phyloP scores from a whole-genome alignment of 2,113 vertebrate genomes.

The Dendropsophus ebraccatus region DNA sequence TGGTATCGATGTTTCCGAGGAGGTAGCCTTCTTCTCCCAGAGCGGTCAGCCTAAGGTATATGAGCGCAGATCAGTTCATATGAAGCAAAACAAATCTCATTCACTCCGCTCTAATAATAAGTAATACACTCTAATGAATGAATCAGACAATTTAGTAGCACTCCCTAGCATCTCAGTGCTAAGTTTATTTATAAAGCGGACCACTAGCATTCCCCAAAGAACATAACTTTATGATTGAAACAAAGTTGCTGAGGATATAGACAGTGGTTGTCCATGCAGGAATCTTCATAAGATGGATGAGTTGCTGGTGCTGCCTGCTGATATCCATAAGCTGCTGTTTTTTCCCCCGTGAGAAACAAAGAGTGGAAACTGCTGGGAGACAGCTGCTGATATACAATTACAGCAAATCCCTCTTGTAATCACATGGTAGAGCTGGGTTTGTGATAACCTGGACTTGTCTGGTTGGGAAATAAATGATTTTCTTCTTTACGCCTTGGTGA shows the following conservation, averaged over 20 bases:
- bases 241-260: slow-evolving; percentile 60
- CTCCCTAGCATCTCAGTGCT: neutral
- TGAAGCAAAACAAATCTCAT: too few species aligned
- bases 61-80: too few species aligned
- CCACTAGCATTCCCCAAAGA: neutral
- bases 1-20: too few species aligned
- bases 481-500: neutral
- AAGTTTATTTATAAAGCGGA: too few species aligned
- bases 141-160: neutral
- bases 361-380: slow-evolving; percentile 64
- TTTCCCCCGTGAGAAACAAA: slow-evolving; percentile 63
- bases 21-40: too few species aligned
- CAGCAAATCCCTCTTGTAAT: slow-evolving; percentile 41
- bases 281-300: slow-evolving; percentile 61
- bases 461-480: slow-evolving; percentile 30
- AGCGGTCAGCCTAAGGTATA: too few species aligned
- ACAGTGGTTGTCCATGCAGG: slow-evolving; percentile 55
- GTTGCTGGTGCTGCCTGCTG: slow-evolving; percentile 62
- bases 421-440: neutral
- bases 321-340: slow-evolving; percentile 59
- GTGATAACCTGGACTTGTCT: neutral
- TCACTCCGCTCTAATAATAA: too few species aligned
- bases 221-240: neutral
- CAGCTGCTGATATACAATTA: slow-evolving; percentile 60
- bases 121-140: neutral